Percentiles rank a stretch among this genome's conserved stretches.
These are phyloP conservation scores for Solenopsis fugax DNA, from an alignment of 1,140 invertebrate species.

Conservation along the genomic window DNA sequence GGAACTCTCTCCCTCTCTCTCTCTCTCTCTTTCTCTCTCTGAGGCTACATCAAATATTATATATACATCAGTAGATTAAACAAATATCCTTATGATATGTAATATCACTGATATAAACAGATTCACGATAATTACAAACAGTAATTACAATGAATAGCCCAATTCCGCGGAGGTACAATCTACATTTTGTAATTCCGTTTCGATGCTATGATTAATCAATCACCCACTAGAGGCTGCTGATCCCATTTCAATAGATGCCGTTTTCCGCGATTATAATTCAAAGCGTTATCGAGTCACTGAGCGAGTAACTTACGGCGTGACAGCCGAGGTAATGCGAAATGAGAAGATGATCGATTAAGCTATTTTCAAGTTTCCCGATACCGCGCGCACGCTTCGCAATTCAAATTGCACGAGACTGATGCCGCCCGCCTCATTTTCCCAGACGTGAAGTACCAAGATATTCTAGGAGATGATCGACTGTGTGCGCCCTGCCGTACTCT, in stretches of 20 bases:
- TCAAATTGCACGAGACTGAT: slow-evolving; percentile 47
- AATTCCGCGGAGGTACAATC: background rate
- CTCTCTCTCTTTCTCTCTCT: background rate
- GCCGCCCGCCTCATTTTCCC: slow-evolving; percentile 21
- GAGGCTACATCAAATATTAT: background rate
- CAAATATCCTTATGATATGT: background rate
- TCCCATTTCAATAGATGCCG: slow-evolving; percentile 35
- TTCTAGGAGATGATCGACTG: slow-evolving; percentile 42
- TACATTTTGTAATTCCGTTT: slow-evolving; percentile 7
- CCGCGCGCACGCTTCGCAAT: slow-evolving; percentile 42
- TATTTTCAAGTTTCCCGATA: slow-evolving; percentile 57
- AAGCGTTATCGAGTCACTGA: slow-evolving; percentile 48
- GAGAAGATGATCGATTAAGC: slow-evolving; percentile 64
- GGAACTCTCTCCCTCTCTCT: background rate
- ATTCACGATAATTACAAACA: background rate
- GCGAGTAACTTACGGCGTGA: slow-evolving; percentile 52
- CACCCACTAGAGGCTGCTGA: slow-evolving; percentile 7
- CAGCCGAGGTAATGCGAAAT: slow-evolving; percentile 46
- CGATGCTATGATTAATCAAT: slow-evolving; percentile 45
- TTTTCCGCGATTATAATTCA: slow-evolving; percentile 60
- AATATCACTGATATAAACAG: background rate
- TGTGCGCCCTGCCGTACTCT: background rate
- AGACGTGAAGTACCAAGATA: slow-evolving; percentile 29
- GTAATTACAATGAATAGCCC: background rate
- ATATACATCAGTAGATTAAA: background rate